Conservation (phyloP, 2,113 vertebrate genomes). For the Apodemus sylvaticus region DNA sequence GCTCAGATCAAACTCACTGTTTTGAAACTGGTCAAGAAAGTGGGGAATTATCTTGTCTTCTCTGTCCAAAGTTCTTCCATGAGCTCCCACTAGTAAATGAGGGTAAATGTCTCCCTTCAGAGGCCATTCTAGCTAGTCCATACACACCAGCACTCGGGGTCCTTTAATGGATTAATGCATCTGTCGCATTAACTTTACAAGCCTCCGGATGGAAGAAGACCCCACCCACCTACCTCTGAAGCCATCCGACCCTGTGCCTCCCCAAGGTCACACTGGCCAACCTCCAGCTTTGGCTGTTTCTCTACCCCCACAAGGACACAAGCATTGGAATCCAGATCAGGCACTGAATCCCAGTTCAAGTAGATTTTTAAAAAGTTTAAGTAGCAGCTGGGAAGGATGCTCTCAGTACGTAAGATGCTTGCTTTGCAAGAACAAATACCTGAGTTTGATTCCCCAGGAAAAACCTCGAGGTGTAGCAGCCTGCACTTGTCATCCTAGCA, state of each 20-base stretch:
- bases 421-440: neutral
- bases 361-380: neutral
- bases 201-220: neutral
- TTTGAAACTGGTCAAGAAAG: slow-evolving; percentile 3
- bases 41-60: neutral
- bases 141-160: neutral
- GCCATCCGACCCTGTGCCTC: neutral
- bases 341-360: slow-evolving; percentile 7
- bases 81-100: neutral
- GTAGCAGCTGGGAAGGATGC: neutral
- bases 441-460: neutral
- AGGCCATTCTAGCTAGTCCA: neutral
- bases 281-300: neutral
- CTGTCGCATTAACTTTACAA: neutral
- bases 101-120: slow-evolving; percentile 21
- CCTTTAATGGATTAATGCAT: neutral
- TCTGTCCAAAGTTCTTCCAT: neutral
- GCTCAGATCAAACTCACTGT: neutral
- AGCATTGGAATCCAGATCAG: neutral
- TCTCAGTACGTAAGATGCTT: neutral
- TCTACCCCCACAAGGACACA: neutral
- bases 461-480: no score
- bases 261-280: neutral
- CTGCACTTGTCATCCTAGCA: neutral
- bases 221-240: neutral